Evolutionary conservation across 2,797 vertebrate genomes (phyloP).

Genomic region (Myotis myotis): DNA sequence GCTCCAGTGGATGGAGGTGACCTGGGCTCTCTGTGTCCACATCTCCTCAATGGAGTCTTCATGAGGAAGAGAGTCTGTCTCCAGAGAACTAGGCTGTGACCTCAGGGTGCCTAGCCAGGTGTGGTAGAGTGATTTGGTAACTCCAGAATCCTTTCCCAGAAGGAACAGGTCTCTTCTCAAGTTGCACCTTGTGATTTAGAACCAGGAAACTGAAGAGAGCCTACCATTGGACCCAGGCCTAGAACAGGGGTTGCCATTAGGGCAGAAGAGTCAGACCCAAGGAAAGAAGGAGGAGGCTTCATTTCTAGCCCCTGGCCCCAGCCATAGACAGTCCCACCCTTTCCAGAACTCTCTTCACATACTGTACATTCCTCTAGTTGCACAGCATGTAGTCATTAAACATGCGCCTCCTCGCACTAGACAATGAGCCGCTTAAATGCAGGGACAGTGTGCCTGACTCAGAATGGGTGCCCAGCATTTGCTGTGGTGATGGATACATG

Average conservation of each 20-base stretch:
- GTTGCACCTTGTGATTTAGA: constrained; percentile 36
- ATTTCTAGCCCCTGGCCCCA: not conserved
- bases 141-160: constrained; percentile 55
- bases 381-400: constrained; percentile 22
- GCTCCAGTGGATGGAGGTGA: not conserved
- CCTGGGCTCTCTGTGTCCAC: not conserved
- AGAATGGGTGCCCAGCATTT: not conserved
- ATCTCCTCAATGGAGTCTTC: not conserved
- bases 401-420: not conserved
- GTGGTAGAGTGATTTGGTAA: not conserved
- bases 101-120: not conserved
- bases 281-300: constrained; percentile 30
- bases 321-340: not conserved
- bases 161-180: constrained; percentile 35
- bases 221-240: not conserved
- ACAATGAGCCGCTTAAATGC: constrained; percentile 15
- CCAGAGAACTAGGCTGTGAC: not conserved
- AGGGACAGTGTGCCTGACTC: constrained; percentile 22
- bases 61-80: not conserved
- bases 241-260: not conserved
- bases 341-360: constrained; percentile 9
- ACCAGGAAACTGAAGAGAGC: constrained; percentile 35
- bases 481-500: not conserved
- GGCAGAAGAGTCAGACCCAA: constrained; percentile 9
- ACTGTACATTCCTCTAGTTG: constrained; percentile 53